Conservation (phyloP, 2,113 vertebrate genomes). For the Alligator sinensis region DNA sequence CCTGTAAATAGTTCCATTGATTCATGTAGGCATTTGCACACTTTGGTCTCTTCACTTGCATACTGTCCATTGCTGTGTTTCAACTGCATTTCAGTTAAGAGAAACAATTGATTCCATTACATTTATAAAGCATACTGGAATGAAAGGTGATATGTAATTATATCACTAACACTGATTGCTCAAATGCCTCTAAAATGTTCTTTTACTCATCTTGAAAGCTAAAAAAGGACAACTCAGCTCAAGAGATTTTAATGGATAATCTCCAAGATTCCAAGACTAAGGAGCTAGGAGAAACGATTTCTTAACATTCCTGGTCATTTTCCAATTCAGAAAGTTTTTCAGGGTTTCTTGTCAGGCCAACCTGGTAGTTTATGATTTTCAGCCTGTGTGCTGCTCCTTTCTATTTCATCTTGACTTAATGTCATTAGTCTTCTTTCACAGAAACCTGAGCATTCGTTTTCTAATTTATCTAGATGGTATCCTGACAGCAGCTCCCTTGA, state of each 20-base stretch:
- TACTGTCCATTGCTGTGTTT: background rate
- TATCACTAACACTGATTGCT: background rate
- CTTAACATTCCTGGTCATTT: constrained; percentile 61
- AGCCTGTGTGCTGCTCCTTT: constrained; percentile 66
- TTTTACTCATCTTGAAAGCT: constrained; percentile 18
- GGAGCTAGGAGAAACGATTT: constrained; percentile 14
- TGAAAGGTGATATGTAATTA: background rate
- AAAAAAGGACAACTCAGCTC: background rate
- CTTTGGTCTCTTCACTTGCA: background rate
- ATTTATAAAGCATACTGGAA: background rate
- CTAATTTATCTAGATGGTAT: constrained; percentile 83
- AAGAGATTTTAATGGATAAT: background rate
- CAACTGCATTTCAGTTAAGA: background rate
- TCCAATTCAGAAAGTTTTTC: constrained; percentile 66
- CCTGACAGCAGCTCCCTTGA: constrained; percentile 82
- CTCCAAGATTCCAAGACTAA: background rate
- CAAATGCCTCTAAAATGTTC: constrained; percentile 31
- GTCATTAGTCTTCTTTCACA: constrained; percentile 81
- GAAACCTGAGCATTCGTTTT: constrained; percentile 78
- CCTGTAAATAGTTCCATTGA: background rate
- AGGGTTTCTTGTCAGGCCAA: constrained; percentile 65
- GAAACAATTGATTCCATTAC: background rate
- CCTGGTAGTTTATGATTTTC: constrained; percentile 75
- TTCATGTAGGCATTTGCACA: background rate
- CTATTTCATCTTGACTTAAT: constrained; percentile 82